Evolutionary conservation across 2,797 vertebrate species (phyloP).

Genomic region (Cuniculus paca): DNA sequence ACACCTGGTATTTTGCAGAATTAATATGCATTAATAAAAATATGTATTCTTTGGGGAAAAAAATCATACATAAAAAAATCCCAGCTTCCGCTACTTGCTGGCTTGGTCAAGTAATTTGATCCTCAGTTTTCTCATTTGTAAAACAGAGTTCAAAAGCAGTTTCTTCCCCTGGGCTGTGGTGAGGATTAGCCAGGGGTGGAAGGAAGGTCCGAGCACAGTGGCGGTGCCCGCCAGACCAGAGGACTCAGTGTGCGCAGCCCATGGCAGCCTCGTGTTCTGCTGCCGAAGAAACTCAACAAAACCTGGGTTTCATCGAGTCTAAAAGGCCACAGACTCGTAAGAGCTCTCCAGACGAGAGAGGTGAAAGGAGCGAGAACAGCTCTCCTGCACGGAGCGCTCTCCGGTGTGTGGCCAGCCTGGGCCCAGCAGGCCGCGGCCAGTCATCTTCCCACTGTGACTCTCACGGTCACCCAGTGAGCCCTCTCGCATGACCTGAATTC

Average conservation of each 20-base stretch:
- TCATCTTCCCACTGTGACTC: rapidly evolving
- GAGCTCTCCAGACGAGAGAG: not conserved
- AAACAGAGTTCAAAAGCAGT: not conserved
- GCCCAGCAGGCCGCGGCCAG: not conserved
- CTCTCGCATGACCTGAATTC: rapidly evolving
- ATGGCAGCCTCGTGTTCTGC: rapidly evolving
- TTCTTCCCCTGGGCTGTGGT: not conserved
- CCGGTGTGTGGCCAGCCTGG: not conserved
- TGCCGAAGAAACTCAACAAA: not conserved
- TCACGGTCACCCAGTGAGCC: not conserved
- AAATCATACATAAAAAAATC: not conserved
- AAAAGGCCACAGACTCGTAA: not conserved
- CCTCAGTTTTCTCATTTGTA: slow-evolving; percentile 9
- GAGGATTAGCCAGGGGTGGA: no score
- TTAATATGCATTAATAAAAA: not conserved
- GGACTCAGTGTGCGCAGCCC: not conserved
- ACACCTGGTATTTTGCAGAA: no score
- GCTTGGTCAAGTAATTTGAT: no score
- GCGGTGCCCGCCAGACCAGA: rapidly evolving
- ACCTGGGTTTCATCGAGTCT: not conserved
- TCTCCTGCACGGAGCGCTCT: rapidly evolving
- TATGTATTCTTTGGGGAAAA: not conserved
- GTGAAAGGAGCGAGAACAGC: not conserved
- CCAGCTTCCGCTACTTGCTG: not conserved
- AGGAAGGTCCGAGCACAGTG: not conserved